These are phyloP conservation scores for Pyralis farinalis DNA, from an alignment of 2,888 invertebrate genomes.

Conservation along the genomic window DNA sequence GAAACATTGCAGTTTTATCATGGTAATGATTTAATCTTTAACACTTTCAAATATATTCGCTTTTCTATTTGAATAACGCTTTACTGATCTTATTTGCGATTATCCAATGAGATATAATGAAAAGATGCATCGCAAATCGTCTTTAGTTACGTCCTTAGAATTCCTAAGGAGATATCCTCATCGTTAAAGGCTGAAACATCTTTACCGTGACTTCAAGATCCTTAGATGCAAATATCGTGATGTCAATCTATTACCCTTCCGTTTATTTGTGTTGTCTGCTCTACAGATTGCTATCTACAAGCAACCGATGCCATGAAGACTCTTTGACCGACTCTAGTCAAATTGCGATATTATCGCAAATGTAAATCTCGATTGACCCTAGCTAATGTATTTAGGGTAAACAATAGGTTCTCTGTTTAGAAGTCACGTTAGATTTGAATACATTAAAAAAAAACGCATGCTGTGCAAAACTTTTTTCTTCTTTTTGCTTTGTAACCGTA, in stretches of 20 bases:
- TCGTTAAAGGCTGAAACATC: constrained; percentile 1
- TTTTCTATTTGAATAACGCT: no score
- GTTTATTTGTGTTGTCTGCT: constrained; percentile 6
- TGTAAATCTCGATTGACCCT: constrained; percentile 27
- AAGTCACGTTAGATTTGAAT: constrained; percentile 17
- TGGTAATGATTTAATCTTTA: no score
- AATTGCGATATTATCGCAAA: constrained; percentile 23
- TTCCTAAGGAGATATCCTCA: background rate
- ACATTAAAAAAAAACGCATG: background rate
- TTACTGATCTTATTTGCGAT: no score
- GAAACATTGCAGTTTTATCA: no score
- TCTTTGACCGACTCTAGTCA: constrained; percentile 37
- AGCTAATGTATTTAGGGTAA: constrained; percentile 33
- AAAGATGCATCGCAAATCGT: background rate
- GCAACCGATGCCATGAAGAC: constrained; percentile 17
- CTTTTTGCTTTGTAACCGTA: no score
- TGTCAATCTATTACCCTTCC: constrained; percentile 5
- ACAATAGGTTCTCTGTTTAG: constrained; percentile 37
- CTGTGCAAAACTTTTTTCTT: background rate
- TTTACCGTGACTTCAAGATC: constrained; percentile 1
- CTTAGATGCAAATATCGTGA: constrained; percentile 4
- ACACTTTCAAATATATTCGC: no score
- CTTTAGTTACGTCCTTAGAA: background rate
- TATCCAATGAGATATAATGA: no score
- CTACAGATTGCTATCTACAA: constrained; percentile 10